Conservation (phyloP, 2,113 vertebrate species). For the Nothobranchius kuhntae region DNA sequence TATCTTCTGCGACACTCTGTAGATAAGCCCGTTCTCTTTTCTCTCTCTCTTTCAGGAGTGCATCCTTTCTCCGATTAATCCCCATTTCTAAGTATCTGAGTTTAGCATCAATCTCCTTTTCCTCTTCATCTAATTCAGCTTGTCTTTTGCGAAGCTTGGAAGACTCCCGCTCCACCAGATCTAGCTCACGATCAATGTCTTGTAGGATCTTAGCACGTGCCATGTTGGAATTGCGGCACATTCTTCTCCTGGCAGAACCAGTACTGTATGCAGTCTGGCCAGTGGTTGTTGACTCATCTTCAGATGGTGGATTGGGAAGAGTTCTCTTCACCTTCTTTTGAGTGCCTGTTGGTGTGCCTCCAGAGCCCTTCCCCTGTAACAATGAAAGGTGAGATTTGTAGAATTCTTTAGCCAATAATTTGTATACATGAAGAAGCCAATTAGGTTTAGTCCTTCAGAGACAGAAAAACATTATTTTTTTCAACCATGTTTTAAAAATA, state of each 20-base stretch:
- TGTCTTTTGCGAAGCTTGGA: constrained; percentile 98
- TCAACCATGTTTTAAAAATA: too few species aligned
- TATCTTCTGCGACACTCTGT: constrained; percentile 96
- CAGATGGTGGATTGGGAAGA: constrained; percentile 94
- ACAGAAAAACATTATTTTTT: too few species aligned
- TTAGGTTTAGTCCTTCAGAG: too few species aligned
- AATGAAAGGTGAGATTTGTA: constrained; percentile 4
- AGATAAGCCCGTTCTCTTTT: constrained; percentile 96
- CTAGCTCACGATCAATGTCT: constrained; percentile 96
- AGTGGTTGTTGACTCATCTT: constrained; percentile 82
- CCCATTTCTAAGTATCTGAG: constrained; percentile 97
- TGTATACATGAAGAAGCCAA: too few species aligned
- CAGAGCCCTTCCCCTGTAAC: constrained; percentile 84
- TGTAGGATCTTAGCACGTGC: constrained; percentile 98
- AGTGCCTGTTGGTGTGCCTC: constrained; percentile 83
- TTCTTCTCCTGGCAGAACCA: constrained; percentile 89
- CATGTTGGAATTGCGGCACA: constrained; percentile 95
- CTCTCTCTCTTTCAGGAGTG: constrained; percentile 92
- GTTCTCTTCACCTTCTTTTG: constrained; percentile 98
- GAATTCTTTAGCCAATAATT: neutral
- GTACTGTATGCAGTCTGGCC: constrained; percentile 84
- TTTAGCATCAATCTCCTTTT: constrained; percentile 99
- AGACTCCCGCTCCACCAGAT: constrained; percentile 96
- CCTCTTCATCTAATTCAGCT: constrained; percentile 97
- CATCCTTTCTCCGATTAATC: constrained; percentile 96